These are phyloP conservation scores for Cyprinus carpio DNA, from an alignment of 2,113 vertebrate species.

Conservation along the genomic window DNA sequence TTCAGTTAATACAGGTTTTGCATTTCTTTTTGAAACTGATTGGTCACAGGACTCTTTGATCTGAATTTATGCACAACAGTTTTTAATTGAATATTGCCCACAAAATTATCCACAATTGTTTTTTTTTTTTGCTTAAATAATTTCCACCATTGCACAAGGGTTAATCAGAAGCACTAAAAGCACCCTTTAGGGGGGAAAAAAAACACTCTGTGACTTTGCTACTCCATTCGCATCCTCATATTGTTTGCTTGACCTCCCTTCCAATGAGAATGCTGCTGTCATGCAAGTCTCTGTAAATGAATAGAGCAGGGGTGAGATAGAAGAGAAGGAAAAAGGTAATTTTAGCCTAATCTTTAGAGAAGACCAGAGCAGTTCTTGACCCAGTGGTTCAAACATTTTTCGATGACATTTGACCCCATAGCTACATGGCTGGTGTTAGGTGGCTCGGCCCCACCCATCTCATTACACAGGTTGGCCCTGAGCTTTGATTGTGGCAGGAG, in stretches of 20 bases:
- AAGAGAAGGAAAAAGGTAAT: slow-evolving; percentile 67
- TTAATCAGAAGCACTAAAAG: too few relatives aligned
- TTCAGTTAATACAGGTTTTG: too few relatives aligned
- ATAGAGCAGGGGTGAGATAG: slow-evolving; percentile 61
- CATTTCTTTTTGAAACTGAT: too few relatives aligned
- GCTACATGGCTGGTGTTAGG: slow-evolving; percentile 69
- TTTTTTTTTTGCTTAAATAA: too few relatives aligned
- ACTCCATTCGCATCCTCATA: not conserved
- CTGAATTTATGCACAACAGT: too few relatives aligned
- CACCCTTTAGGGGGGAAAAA: too few relatives aligned
- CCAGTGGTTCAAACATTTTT: slow-evolving; percentile 75
- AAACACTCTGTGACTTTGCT: not conserved
- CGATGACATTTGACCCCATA: slow-evolving; percentile 73
- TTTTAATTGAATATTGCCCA: too few relatives aligned
- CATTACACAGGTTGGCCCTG: slow-evolving; percentile 15
- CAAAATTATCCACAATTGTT: too few relatives aligned
- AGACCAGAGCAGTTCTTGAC: slow-evolving; percentile 73
- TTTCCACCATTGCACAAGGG: too few relatives aligned
- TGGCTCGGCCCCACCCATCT: slow-evolving; percentile 58
- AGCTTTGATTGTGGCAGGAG: slow-evolving; percentile 60
- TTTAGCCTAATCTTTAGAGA: slow-evolving; percentile 73
- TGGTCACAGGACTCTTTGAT: too few relatives aligned
- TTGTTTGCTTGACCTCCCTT: slow-evolving; percentile 56
- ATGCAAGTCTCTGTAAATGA: slow-evolving; percentile 63
- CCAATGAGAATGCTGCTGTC: slow-evolving; percentile 56